Base-by-base conservation (phyloP, 2,888 invertebrate species). In the Teleogryllus oceanicus region DNA sequence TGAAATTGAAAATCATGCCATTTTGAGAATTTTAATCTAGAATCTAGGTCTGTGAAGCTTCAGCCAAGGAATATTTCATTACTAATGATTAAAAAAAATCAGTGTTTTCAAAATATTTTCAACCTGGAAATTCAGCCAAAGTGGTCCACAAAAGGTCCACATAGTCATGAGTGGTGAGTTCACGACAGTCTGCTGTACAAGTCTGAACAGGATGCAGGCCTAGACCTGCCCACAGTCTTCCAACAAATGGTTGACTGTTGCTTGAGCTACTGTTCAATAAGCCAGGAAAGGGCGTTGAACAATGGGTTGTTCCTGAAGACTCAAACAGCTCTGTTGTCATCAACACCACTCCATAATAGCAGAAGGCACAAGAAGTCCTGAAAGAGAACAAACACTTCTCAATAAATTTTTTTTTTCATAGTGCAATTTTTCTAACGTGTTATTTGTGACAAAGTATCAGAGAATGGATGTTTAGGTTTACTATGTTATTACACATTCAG, bases 241-340 rank as follows among this genome's bases (percentile, higher is more conserved):
- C 78, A n/a, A 51, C 75, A 62, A 62, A 62, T 8, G 62, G 16
- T n/a, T 62, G 62, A 4, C 10, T 49, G 49, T 78, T 51, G 76
- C 78, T 76, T 8, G 78, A 78, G 50, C 20, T 24, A n/a, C 50
- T 50, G 75, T 78, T 49, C 76, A 49, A 37, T 77, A 78, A 76
- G 51, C 49, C 49, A 37, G 37, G 24, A 24, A 76, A 21, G 21
- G 76, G 76, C n/a, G 84, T 84, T 4, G 86, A 85, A 83, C 89
- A 89, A 50, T 49, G 49, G 5, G 85, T 84, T 5, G 86, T 85
- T 82, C 89, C 89, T 0, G 89, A 87, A 37, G 92, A 91, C 86
- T 94, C 94, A 87, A 97, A 95, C 79, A 97, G 87, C 86, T 97
- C 97, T 0, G 97, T 98, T 1, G 97, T 97, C 94, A 98, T 95